Evolutionary conservation across 2,888 invertebrate species (phyloP), one percentile per base, ranked within the genome.

Genomic region (Caenorhabditis sp.): DNA sequence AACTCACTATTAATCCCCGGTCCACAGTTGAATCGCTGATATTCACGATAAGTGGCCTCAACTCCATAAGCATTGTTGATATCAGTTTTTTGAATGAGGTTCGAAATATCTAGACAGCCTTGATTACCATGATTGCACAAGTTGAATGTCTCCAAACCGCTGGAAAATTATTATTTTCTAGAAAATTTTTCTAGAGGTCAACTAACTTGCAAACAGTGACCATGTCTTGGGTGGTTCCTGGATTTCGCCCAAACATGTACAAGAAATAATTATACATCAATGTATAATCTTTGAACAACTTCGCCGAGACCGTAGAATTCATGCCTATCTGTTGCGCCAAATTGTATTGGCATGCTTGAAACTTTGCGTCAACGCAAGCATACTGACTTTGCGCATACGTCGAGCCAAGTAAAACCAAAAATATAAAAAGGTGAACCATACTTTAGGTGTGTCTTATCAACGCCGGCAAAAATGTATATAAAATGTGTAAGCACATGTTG

Each of bases 241-340:
- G 75, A 60, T 70, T 72, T 36, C 57, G 61, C 27, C 79, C 77
- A 60, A 73, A 75, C 62, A 77, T 64, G 61, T 62, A 69, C 60
- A 79, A 53, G 53, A 76, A 77, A 31, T 77, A 72, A 67, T 79
- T 77, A 65, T 77, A 79, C 72, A 79, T 74, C 43, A 79, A 73
- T n/a, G 79, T 75, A 43, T 73, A 79, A 59, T 79, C 72, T 57
- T 70, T 67, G 69, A 74, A 74, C 21, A 74, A 57, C 17, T 63
- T 56, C 20, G 63, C 4, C 7, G 69, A 69, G 0, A 70, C 67
- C 0, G 74, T 74, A 21, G 69, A 69, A 56, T 74, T 74, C 23
- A 74, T 17, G 10, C 74, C 74, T 38, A 74, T 58, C 1, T 49
- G 31, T 60, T 65, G 63, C 1, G 74, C 69, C 59, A 74, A 53